Evolutionary conservation across 2,888 invertebrate species (phyloP).

Genomic region (Listrodromus nycthemerus): DNA sequence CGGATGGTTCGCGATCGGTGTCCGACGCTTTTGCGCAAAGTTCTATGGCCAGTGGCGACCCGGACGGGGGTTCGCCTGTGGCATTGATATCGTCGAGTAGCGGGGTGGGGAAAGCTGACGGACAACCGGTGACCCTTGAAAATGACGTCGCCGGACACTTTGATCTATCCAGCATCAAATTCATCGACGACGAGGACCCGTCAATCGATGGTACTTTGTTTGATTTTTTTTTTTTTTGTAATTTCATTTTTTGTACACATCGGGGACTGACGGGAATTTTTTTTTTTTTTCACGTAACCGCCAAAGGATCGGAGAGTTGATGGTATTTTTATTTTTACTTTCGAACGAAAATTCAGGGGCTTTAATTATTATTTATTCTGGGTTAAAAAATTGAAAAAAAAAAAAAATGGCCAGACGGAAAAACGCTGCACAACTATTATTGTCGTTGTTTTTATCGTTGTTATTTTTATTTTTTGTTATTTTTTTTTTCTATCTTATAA

Average conservation of each 20-base stretch:
- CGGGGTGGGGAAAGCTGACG: constrained; percentile 9
- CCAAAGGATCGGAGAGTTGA: background rate
- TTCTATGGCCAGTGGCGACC: constrained; percentile 3
- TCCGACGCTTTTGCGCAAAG: constrained; percentile 32
- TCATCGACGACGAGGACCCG: constrained; percentile 81
- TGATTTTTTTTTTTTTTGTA: constrained; percentile 14
- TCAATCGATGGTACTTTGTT: constrained; percentile 57
- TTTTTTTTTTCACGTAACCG: background rate
- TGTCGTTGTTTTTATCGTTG: background rate
- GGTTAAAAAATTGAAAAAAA: background rate
- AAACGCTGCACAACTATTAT: background rate
- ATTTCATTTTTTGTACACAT: background rate
- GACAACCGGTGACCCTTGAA: constrained; percentile 17
- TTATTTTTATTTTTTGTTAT: background rate
- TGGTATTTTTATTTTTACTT: background rate
- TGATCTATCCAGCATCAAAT: constrained; percentile 80
- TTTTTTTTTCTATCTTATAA: background rate
- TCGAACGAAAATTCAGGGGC: background rate
- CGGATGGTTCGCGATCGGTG: constrained; percentile 66
- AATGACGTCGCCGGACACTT: constrained; percentile 73
- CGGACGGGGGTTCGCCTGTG: constrained; percentile 36
- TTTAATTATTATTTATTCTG: background rate
- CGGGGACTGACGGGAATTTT: background rate
- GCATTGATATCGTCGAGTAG: constrained; percentile 31
- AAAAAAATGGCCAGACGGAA: background rate